Percentiles rank a stretch among this genome's conserved stretches.
These are phyloP conservation scores for Menidia beryllina DNA, from an alignment of 2,113 vertebrate species.

Conservation along the genomic window DNA sequence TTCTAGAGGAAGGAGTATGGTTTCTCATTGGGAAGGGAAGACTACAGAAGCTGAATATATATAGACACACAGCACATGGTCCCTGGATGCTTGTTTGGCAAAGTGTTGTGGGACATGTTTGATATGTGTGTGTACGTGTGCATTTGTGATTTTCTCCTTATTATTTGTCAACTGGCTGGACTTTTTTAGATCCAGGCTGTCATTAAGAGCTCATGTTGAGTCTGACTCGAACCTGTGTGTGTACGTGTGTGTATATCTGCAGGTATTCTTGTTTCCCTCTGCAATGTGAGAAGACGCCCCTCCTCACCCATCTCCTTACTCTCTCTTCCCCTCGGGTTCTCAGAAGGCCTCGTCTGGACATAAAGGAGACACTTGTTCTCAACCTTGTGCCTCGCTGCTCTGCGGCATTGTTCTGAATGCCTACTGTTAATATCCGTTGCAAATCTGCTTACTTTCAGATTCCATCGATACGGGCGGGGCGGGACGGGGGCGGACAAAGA, in stretches of 20 bases:
- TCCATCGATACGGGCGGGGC: constrained; percentile 70
- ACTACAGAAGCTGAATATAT: constrained; percentile 38
- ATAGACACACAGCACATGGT: constrained; percentile 25
- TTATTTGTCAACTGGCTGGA: constrained; percentile 30
- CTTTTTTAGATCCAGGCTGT: constrained; percentile 38
- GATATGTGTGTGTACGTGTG: constrained; percentile 23
- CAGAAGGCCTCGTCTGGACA: constrained; percentile 51
- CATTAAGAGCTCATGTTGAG: constrained; percentile 36
- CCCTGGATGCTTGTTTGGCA: constrained; percentile 46
- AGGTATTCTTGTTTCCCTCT: constrained; percentile 52
- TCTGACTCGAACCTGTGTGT: constrained; percentile 15
- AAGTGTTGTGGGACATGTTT: constrained; percentile 4
- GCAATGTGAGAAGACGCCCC: constrained; percentile 48
- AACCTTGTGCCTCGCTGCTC: constrained; percentile 61
- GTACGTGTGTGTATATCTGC: constrained; percentile 4
- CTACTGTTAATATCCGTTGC: constrained; percentile 77
- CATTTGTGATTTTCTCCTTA: constrained; percentile 15
- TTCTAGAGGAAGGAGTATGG: constrained; percentile 34
- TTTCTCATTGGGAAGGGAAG: constrained; percentile 23
- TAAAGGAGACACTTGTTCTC: constrained; percentile 72
- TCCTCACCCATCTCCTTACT: constrained; percentile 9
- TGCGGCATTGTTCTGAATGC: constrained; percentile 73
- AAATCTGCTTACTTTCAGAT: constrained; percentile 85
- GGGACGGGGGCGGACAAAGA: constrained; percentile 64
- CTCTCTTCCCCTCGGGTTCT: constrained; percentile 36